A percentile compares a stretch with the other conserved stretches of the same genome.
Evolutionary conservation across 2,113 vertebrate genomes (phyloP).

Genomic region (Camarhynchus parvulus): DNA sequence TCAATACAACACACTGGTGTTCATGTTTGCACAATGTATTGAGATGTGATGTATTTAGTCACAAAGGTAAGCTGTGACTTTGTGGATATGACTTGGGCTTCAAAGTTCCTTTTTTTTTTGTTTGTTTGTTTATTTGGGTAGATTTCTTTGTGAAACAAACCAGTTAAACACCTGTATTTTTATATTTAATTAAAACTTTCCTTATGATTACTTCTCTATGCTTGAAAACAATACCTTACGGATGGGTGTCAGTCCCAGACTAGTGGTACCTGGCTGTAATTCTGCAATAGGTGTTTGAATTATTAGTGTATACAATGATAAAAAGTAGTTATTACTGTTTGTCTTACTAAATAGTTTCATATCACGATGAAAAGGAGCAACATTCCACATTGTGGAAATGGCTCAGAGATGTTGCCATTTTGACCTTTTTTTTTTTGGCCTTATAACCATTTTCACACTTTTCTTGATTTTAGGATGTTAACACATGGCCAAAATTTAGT

Average conservation of each 20-base stretch:
- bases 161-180: slow-evolving; percentile 75
- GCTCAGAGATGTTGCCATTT: slow-evolving; percentile 62
- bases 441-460: slow-evolving; percentile 74
- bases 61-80: slow-evolving; percentile 81
- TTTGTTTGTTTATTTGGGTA: slow-evolving; percentile 62
- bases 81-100: slow-evolving; percentile 74
- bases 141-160: slow-evolving; percentile 75
- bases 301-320: slow-evolving; percentile 54
- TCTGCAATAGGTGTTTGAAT: slow-evolving; percentile 63
- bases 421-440: slow-evolving; percentile 73
- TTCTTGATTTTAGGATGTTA: slow-evolving; percentile 75
- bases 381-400: slow-evolving; percentile 73
- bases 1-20: slow-evolving; percentile 94
- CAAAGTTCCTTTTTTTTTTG: slow-evolving; percentile 35
- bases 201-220: slow-evolving; percentile 70
- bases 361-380: slow-evolving; percentile 60
- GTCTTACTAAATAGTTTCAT: slow-evolving; percentile 54
- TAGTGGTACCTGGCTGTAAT: slow-evolving; percentile 69
- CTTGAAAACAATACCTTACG: slow-evolving; percentile 71
- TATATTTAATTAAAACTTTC: slow-evolving; percentile 73
- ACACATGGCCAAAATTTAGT: slow-evolving; percentile 84
- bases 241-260: slow-evolving; percentile 66
- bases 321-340: slow-evolving; percentile 49
- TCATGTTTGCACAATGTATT: slow-evolving; percentile 90
- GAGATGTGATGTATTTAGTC: slow-evolving; percentile 82